Evolutionary conservation across 2,888 invertebrate species (phyloP), one percentile per base, ranked within the genome.

Genomic region (Pseudeuparius sepicola): DNA sequence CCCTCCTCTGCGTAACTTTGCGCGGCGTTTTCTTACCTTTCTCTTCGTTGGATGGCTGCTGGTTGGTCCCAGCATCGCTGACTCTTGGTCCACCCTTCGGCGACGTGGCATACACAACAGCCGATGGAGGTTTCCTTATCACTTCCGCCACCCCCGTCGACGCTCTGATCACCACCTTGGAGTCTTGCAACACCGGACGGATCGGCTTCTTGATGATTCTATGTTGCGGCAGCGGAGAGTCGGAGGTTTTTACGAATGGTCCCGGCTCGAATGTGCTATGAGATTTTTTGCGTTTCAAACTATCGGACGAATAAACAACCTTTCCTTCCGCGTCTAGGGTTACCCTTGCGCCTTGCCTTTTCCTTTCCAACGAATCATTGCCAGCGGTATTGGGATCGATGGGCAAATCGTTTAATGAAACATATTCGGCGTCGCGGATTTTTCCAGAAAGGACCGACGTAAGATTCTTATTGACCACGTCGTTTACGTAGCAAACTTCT

Each of bases 191-290:
- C 27, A 72, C 67, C 18, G 76, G 75, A 32, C 57, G 51, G 1
- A 68, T 64, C 5, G 69, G 66, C 28, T 67, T 59, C 11, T 67
- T 55, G 4, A 57, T 53, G 35, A 64, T 60, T 24, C 69, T 56
- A 43, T 65, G 65, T 4, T 43, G 41, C 4, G 67, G 56, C 23
- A 68, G 55, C 29, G 70, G 73, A 50, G 73, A 73, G 27, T 43
- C 44, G 2, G 47, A 40, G 2, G 54, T 49, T 63, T 82, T 83
- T 14, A 87, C 83, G 57, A 81, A 83, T 25, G 85, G 86, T 46
- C 88, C 88, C 36, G 88, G 88, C 65, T 84, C 85, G 54, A 88
- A 88, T 17, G 87, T 86, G 20, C 85, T 83, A 54, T 86, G 83
- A 10, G 82, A 78, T 67, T 84, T 84, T 44, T 78, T 68, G 49